Evolutionary conservation across 2,113 vertebrate genomes (phyloP), one percentile per base, ranked within the genome.

Genomic region (Silurus glanis): DNA sequence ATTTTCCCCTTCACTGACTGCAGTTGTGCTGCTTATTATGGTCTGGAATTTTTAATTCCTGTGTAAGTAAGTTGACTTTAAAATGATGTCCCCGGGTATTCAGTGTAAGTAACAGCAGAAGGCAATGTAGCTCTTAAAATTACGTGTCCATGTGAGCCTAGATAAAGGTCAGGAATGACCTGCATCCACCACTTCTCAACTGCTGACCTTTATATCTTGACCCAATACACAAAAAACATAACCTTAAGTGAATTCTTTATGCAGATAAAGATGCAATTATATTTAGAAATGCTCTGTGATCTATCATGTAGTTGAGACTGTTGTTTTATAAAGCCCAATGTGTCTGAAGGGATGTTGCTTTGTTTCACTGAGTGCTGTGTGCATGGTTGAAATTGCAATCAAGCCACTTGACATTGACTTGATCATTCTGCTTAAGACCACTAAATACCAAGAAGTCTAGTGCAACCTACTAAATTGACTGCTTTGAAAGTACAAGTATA

Each of bases 51-150:
- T 37, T n/a, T 69, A 67, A 71, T 78, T 78, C 61, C 21, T 84
- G 56, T 49, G 10, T 5, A 72, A 61, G 47, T 17, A 47, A 82
- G 17, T 8, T 5, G 61, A 51, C 45, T 55, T n/a, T 76, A 53
- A 75, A 61, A 17, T 13, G 61, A 37, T 25, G 23, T 25, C 61
- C 13, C 49, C 61, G 72, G 75, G 80, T 84, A 37, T 64, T 55
- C 49, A 51, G 45, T 25, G 45, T 61, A 80, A 14, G 45, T 23
- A 74, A 87, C 83, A 80, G 79, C 64, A 19, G 88, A 72, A 83
- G 85, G 83, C 23, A 64, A 79, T 89, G 83, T 45, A 23, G 45
- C 25, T 82, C 10, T 28, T 62, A 28, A 56, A 7, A 58, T n/a
- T 58, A 53, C 53, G 21, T 53, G 61, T 66, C 49, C 47, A 74